Percentiles rank a stretch among this genome's conserved stretches.
Evolutionary conservation across 2,113 vertebrate species (phyloP).

Genomic region (Psammodynastes pulverulentus): DNA sequence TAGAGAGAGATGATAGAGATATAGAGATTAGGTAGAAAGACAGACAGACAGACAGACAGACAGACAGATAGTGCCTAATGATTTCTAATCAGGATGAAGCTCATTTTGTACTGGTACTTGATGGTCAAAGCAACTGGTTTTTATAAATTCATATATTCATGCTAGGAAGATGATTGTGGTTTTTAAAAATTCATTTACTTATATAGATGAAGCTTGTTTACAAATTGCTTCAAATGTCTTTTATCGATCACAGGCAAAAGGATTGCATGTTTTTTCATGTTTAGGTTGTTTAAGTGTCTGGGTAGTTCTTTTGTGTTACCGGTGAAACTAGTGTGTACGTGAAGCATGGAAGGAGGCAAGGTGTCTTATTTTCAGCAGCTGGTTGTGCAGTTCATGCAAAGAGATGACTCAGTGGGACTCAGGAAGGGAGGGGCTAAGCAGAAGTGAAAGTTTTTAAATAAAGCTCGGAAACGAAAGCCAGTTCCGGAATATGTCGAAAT

Average conservation of each 20-base stretch:
- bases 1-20: too few species aligned
- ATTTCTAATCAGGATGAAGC: too few species aligned
- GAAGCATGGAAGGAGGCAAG: background rate
- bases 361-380: background rate
- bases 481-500: background rate
- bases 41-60: too few species aligned
- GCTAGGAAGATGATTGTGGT: background rate
- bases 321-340: background rate
- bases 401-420: conserved; percentile 7
- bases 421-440: conserved; percentile 30
- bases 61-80: too few species aligned
- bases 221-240: background rate
- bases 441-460: conserved; percentile 40
- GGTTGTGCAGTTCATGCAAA: background rate
- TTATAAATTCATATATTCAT: background rate
- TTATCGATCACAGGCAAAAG: background rate
- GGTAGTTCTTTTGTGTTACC: background rate
- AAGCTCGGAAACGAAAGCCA: conserved; percentile 33
- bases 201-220: background rate
- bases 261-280: background rate
- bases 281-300: background rate
- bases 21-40: too few species aligned
- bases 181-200: background rate
- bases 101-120: too few species aligned
- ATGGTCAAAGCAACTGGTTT: background rate